Conservation (phyloP, 2,888 invertebrate species). For the Tromatobia lineatoria region DNA sequence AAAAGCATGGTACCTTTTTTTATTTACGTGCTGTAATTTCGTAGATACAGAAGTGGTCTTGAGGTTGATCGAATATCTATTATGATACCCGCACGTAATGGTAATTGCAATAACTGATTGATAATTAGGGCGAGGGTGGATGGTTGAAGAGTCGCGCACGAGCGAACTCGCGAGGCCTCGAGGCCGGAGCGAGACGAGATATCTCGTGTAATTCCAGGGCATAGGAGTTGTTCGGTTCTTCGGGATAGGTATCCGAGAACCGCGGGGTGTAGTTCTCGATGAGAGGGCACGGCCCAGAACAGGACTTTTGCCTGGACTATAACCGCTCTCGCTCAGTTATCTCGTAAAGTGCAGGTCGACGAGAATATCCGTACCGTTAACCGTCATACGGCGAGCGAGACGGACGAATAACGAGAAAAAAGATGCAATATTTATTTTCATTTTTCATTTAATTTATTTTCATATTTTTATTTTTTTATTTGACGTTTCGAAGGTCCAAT, state of each 20-base stretch:
- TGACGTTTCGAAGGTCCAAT: too few relatives aligned
- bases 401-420: neutral
- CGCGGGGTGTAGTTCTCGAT: conserved; percentile 52
- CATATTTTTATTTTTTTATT: too few relatives aligned
- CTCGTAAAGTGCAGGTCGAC: conserved; percentile 74
- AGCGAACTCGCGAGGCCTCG: conserved; percentile 30
- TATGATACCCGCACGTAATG: conserved; percentile 55
- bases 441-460: too few relatives aligned
- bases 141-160: conserved; percentile 52
- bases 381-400: conserved; percentile 1
- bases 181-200: conserved; percentile 34
- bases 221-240: conserved; percentile 44
- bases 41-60: conserved; percentile 12
- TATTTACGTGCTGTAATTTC: neutral
- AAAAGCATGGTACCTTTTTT: neutral
- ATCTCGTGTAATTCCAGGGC: conserved; percentile 57
- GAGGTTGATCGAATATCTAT: conserved; percentile 39
- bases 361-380: conserved; percentile 79
- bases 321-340: conserved; percentile 59
- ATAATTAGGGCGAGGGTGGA: conserved; percentile 53
- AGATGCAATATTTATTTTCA: too few relatives aligned
- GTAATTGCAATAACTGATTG: conserved; percentile 59
- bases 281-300: conserved; percentile 73
- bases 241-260: conserved; percentile 53
- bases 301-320: conserved; percentile 69